Conservation (phyloP, 2,113 vertebrate genomes). For the Rana temporaria region DNA sequence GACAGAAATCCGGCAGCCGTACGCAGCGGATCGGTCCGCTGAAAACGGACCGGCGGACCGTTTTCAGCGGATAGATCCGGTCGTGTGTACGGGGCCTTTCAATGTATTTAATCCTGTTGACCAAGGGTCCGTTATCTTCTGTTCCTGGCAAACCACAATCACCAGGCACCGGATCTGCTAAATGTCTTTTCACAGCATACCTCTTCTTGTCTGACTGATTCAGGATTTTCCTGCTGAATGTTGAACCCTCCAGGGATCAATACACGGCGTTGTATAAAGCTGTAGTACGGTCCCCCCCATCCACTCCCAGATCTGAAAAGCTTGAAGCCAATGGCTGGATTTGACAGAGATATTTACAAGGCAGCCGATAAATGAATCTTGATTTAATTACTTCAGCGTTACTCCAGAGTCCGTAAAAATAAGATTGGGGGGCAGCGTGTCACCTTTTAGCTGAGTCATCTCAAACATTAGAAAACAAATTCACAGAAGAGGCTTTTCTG, state of each 20-base stretch:
- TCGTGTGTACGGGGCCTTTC: too few species aligned
- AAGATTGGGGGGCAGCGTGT: not conserved
- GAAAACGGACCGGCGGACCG: too few species aligned
- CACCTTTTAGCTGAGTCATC: conserved; percentile 2
- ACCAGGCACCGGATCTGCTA: not conserved
- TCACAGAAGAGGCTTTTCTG: not conserved
- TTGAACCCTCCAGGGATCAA: conserved; percentile 3
- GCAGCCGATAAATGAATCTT: conserved; percentile 34
- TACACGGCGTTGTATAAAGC: not conserved
- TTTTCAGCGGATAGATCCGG: too few species aligned
- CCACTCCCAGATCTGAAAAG: conserved; percentile 2
- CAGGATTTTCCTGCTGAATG: not conserved
- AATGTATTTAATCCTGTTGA: too few species aligned
- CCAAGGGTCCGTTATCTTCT: too few species aligned
- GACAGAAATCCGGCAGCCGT: too few species aligned
- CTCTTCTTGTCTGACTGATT: conserved; percentile 19
- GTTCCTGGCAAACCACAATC: too few species aligned
- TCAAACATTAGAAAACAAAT: not conserved
- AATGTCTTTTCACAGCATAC: conserved; percentile 18
- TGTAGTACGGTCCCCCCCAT: not conserved
- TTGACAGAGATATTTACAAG: conserved; percentile 39
- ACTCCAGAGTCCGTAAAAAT: conserved; percentile 33
- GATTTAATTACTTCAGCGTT: conserved; percentile 30
- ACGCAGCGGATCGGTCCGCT: too few species aligned
- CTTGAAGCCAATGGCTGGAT: conserved; percentile 1